These are phyloP conservation scores for Fragum whitleyi DNA, from an alignment of 2,888 invertebrate genomes.

Conservation along the genomic window DNA sequence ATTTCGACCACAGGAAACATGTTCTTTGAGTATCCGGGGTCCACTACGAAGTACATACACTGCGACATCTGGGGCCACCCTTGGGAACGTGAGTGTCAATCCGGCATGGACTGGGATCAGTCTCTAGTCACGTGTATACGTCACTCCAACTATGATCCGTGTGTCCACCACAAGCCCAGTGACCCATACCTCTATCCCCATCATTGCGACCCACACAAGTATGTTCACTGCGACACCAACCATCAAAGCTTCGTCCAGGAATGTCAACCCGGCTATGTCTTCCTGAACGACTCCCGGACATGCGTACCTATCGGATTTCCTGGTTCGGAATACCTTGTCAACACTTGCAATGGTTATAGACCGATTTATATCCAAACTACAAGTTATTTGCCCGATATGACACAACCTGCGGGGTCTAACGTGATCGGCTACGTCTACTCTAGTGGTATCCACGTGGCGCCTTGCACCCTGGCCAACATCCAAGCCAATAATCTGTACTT, in stretches of 20 bases:
- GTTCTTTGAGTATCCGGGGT: conserved; percentile 63
- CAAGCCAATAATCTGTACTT: conserved; percentile 51
- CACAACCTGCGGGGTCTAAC: not conserved
- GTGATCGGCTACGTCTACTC: conserved; percentile 26
- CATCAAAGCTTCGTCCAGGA: conserved; percentile 55
- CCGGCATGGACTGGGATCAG: conserved; percentile 71
- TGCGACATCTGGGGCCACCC: conserved; percentile 75
- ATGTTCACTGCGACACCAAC: conserved; percentile 69
- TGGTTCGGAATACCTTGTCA: conserved; percentile 40
- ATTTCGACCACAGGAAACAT: conserved; percentile 45
- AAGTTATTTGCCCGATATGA: too few relatives aligned
- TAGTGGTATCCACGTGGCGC: conserved; percentile 34
- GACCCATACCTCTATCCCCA: conserved; percentile 62
- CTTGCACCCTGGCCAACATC: conserved; percentile 64
- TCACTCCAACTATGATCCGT: conserved; percentile 48
- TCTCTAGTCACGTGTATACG: conserved; percentile 64
- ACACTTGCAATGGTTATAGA: conserved; percentile 42
- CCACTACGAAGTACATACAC: conserved; percentile 68
- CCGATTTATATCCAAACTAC: not conserved
- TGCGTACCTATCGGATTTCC: conserved; percentile 60
- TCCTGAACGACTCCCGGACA: conserved; percentile 43
- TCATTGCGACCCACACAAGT: conserved; percentile 64
- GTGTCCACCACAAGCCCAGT: conserved; percentile 44
- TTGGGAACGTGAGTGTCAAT: conserved; percentile 64
- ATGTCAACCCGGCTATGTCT: conserved; percentile 60